phyloP scores from a whole-genome alignment of 2,113 vertebrate species.

The Notarius quadriscutis region DNA sequence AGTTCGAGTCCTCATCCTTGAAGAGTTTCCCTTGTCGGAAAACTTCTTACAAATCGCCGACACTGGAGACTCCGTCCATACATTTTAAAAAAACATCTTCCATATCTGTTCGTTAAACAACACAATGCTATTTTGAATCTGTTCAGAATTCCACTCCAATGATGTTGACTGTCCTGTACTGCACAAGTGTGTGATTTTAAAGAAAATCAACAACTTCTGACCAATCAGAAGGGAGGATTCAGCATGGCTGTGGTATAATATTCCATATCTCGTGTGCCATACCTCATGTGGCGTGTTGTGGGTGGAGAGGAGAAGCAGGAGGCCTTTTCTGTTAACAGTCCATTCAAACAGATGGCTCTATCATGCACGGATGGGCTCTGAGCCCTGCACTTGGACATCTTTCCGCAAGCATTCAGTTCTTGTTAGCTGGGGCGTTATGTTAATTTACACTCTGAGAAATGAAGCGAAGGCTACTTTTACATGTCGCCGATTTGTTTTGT shows the following conservation, averaged over 20 bases:
- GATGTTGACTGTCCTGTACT: neutral
- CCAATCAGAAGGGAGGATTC: neutral
- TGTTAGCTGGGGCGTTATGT: neutral
- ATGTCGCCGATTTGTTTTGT: too few species aligned
- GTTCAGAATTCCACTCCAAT: neutral
- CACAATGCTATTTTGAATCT: neutral
- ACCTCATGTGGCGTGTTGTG: slow-evolving; percentile 1
- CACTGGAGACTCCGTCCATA: neutral
- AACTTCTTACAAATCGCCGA: neutral
- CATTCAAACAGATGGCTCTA: slow-evolving; percentile 44
- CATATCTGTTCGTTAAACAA: neutral
- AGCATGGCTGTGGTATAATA: neutral
- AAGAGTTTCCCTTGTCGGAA: neutral
- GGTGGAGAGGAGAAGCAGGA: slow-evolving; percentile 22
- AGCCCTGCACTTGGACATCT: slow-evolving; percentile 32
- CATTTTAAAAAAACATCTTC: neutral
- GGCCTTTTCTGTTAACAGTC: slow-evolving; percentile 33
- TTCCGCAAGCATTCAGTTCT: slow-evolving; percentile 27
- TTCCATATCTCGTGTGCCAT: neutral
- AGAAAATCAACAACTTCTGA: neutral
- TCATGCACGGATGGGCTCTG: slow-evolving; percentile 48
- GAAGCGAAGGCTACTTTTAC: neutral
- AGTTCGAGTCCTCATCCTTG: neutral
- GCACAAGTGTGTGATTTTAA: neutral
- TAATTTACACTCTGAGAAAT: neutral